These are phyloP conservation scores for Pseudobourletiella spinata DNA, from an alignment of 1,140 invertebrate genomes.

Conservation along the genomic window DNA sequence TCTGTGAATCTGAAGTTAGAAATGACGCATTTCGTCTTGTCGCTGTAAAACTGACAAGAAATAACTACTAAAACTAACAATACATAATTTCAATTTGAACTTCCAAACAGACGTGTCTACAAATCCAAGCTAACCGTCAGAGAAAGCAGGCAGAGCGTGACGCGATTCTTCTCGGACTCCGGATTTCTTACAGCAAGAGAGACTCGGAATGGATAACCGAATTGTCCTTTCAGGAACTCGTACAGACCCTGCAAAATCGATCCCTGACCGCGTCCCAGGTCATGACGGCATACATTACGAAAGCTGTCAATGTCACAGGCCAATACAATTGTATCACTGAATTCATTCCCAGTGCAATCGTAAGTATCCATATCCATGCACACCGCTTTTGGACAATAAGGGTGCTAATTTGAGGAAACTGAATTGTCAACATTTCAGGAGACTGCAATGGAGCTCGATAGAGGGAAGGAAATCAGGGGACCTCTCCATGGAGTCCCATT, in stretches of 20 bases:
- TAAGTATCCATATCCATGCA: not conserved
- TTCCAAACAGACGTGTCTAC: not conserved
- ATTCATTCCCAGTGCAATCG: conserved; percentile 35
- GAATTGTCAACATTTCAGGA: conserved; percentile 3
- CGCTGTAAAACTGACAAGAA: no score
- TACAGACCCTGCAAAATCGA: conserved; percentile 25
- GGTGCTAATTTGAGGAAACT: no score
- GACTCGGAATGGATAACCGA: conserved; percentile 18
- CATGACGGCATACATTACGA: conserved; percentile 17
- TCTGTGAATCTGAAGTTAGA: no score
- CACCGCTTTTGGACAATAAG: no score
- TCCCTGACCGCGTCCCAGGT: conserved; percentile 29
- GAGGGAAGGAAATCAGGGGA: conserved; percentile 19
- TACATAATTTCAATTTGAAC: no score
- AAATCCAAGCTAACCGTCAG: not conserved
- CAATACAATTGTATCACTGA: conserved; percentile 39
- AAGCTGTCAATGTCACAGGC: conserved; percentile 37
- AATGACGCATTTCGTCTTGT: no score
- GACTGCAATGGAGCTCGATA: conserved; percentile 34
- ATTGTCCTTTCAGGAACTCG: conserved; percentile 19
- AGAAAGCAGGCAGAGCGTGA: not conserved
- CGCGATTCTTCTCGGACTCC: not conserved
- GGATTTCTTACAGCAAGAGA: not conserved
- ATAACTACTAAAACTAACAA: no score
- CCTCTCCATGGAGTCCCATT: conserved; percentile 38